These are phyloP conservation scores for Neomonachus schauinslandi DNA, from an alignment of 2,113 vertebrate genomes.

Conservation along the genomic window DNA sequence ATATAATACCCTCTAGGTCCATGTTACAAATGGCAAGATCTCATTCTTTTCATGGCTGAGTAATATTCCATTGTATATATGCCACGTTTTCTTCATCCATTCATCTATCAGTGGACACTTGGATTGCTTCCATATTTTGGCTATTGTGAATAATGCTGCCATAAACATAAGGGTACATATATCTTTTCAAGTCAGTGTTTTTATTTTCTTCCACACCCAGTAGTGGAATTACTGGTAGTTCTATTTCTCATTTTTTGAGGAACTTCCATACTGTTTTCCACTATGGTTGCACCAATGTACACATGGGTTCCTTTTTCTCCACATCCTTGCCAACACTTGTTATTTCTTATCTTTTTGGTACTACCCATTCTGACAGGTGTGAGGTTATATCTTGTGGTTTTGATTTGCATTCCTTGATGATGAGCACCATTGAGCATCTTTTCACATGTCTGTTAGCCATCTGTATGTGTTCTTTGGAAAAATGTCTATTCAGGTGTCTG, in stretches of 20 bases:
- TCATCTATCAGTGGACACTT: not conserved
- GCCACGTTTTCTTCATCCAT: not conserved
- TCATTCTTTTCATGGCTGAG: not conserved
- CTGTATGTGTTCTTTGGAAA: not conserved
- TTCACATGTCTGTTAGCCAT: not conserved
- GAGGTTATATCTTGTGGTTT: not conserved
- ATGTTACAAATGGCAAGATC: not conserved
- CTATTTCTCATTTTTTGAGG: not conserved
- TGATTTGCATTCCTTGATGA: not conserved
- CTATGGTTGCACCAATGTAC: not conserved
- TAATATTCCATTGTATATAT: not conserved
- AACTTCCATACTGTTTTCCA: not conserved
- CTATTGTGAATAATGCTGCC: not conserved
- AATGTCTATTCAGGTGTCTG: not conserved
- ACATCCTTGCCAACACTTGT: not conserved
- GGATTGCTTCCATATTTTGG: not conserved
- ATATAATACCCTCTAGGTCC: not conserved
- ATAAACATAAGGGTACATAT: not conserved
- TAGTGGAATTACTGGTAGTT: not conserved
- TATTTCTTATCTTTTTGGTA: not conserved
- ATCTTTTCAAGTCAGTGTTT: not conserved
- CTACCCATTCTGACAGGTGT: not conserved
- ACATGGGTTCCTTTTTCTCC: not conserved
- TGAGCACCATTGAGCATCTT: not conserved
- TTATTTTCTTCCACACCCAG: not conserved